Percentiles rank a stretch among this genome's conserved stretches.
These are phyloP conservation scores for Scomber colias DNA, from an alignment of 2,113 vertebrate species.

Conservation along the genomic window DNA sequence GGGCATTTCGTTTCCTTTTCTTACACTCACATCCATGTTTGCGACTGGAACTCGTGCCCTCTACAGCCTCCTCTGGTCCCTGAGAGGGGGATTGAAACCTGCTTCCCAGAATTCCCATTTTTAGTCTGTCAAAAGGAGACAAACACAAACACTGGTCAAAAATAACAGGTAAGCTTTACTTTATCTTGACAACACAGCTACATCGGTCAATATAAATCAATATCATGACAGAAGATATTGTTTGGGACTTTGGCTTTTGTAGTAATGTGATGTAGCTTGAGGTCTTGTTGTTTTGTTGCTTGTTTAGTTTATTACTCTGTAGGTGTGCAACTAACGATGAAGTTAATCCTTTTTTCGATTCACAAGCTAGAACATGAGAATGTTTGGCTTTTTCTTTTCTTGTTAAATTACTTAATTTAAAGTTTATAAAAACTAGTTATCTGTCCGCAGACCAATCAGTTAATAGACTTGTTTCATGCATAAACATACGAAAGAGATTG, in stretches of 20 bases:
- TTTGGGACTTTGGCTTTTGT: not conserved
- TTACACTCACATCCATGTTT: constrained; percentile 84
- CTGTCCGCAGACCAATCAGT: too few relatives aligned
- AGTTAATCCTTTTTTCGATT: not conserved
- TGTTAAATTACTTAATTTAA: too few relatives aligned
- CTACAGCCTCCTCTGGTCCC: constrained; percentile 69
- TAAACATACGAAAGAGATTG: too few relatives aligned
- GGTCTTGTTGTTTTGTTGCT: not conserved
- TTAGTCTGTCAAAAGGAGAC: constrained; percentile 25
- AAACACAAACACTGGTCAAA: not conserved
- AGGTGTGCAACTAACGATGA: not conserved
- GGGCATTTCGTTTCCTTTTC: constrained; percentile 85
- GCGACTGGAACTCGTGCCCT: constrained; percentile 61
- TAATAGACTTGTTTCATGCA: too few relatives aligned
- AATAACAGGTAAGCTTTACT: not conserved
- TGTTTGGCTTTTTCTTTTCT: too few relatives aligned
- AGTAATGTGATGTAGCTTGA: too few relatives aligned
- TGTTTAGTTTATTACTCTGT: not conserved
- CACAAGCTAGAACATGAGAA: too few relatives aligned
- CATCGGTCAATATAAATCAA: constrained; percentile 12
- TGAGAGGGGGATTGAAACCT: constrained; percentile 77
- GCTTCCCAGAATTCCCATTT: constrained; percentile 84
- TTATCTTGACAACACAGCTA: not conserved
- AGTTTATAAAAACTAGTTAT: too few relatives aligned
- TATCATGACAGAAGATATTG: not conserved